These are phyloP conservation scores for Hydropsyche tenuis DNA, from an alignment of 1,140 invertebrate genomes.

Conservation along the genomic window DNA sequence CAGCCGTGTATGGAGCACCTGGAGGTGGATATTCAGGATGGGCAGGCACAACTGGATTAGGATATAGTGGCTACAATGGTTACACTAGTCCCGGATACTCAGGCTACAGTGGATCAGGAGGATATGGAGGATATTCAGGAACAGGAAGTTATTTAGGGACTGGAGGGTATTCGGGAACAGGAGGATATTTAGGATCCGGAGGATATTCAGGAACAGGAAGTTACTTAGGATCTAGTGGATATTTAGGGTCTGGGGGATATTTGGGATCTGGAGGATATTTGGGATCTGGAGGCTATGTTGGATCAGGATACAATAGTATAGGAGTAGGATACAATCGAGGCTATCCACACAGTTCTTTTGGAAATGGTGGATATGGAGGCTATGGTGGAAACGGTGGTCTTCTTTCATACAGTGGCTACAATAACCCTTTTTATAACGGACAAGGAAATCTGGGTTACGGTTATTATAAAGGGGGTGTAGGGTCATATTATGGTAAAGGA, in stretches of 20 bases:
- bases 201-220: constrained; percentile 1
- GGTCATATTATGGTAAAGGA: constrained; percentile 42
- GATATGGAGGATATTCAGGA: constrained; percentile 7
- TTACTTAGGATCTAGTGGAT: not conserved
- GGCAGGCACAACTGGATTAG: constrained; percentile 34
- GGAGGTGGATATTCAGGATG: constrained; percentile 40
- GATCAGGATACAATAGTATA: constrained; percentile 6
- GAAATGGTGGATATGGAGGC: constrained; percentile 56
- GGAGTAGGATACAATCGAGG: not conserved
- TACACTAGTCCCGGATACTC: constrained; percentile 31
- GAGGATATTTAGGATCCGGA: not conserved
- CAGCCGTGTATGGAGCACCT: constrained; percentile 43
- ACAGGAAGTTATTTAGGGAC: not conserved
- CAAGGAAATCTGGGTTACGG: constrained; percentile 55
- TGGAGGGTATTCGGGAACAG: not conserved
- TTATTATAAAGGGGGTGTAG: constrained; percentile 52
- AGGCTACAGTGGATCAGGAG: constrained; percentile 29
- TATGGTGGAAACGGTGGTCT: constrained; percentile 58
- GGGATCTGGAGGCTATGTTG: constrained; percentile 9
- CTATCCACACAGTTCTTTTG: not conserved
- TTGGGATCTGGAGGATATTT: not conserved
- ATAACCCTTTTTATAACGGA: constrained; percentile 52
- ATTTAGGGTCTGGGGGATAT: not conserved
- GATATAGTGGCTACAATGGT: constrained; percentile 26
- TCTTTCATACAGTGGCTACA: constrained; percentile 56